phyloP scores from a whole-genome alignment of 2,113 vertebrate genomes.

The Tachysurus vachellii region DNA sequence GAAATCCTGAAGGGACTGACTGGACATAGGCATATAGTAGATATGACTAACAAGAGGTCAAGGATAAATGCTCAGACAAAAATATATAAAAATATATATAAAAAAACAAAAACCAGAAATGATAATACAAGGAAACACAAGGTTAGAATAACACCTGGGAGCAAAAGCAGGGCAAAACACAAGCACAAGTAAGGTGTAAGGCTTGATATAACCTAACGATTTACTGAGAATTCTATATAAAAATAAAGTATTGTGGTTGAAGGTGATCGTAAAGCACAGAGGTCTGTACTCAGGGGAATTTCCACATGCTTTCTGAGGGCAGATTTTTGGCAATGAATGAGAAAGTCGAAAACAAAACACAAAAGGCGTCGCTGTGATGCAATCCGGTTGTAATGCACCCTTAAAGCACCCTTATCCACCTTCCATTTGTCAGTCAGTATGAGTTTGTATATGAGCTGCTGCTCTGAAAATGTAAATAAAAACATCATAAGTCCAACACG shows the following conservation, averaged over 20 bases:
- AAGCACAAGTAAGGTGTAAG: background rate
- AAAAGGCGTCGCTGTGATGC: slow-evolving; percentile 8
- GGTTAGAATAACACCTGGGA: background rate
- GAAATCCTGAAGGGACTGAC: no score
- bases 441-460: background rate
- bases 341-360: slow-evolving; percentile 15
- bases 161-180: background rate
- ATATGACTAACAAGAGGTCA: background rate
- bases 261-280: background rate
- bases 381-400: slow-evolving; percentile 18
- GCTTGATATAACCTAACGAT: background rate
- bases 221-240: background rate
- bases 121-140: background rate
- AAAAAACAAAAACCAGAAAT: background rate
- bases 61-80: background rate
- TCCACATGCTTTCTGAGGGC: background rate
- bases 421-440: background rate
- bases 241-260: slow-evolving; percentile 1
- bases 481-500: background rate
- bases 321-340: slow-evolving; percentile 13
- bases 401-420: background rate
- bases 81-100: background rate
- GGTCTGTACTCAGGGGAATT: background rate
- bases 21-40: background rate
- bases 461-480: background rate